phyloP scores from a whole-genome alignment of 2,797 vertebrate genomes.

The Pipistrellus nathusii region DNA sequence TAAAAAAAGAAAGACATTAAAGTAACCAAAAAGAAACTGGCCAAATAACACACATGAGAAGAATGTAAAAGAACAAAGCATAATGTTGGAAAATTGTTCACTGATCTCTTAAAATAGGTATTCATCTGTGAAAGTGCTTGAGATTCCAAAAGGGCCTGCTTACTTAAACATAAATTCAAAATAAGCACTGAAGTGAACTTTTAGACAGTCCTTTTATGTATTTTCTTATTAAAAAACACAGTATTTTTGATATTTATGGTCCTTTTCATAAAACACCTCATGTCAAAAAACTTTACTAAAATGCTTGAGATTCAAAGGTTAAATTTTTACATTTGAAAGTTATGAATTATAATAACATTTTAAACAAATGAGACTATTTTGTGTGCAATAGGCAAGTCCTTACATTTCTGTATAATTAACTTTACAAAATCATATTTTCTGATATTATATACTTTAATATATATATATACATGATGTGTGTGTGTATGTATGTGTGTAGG shows the following conservation, averaged over 20 bases:
- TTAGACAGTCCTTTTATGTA: conserved; percentile 61
- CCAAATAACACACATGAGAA: conserved; percentile 56
- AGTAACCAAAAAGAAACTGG: conserved; percentile 56
- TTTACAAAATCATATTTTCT: conserved; percentile 40
- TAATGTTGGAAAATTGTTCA: conserved; percentile 62
- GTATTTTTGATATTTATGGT: background rate
- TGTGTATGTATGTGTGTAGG: background rate
- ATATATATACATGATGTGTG: background rate
- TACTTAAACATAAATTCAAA: conserved; percentile 73
- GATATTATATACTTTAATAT: background rate
- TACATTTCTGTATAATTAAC: background rate
- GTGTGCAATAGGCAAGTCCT: background rate
- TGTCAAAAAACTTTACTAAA: conserved; percentile 35
- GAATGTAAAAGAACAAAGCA: conserved; percentile 69
- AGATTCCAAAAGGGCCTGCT: conserved; percentile 1
- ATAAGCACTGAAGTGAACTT: conserved; percentile 55
- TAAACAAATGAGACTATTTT: conserved; percentile 19
- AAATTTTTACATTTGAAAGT: conserved; percentile 63
- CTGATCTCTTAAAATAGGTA: conserved; percentile 74
- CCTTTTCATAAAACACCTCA: conserved; percentile 34
- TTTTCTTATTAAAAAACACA: conserved; percentile 53
- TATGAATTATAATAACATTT: background rate
- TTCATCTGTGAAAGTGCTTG: conserved; percentile 50
- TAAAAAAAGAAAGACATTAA: conserved; percentile 56
- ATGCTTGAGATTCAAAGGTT: conserved; percentile 48